Conservation (phyloP, 2,797 vertebrate species). For the Sebastes umbrosus region DNA sequence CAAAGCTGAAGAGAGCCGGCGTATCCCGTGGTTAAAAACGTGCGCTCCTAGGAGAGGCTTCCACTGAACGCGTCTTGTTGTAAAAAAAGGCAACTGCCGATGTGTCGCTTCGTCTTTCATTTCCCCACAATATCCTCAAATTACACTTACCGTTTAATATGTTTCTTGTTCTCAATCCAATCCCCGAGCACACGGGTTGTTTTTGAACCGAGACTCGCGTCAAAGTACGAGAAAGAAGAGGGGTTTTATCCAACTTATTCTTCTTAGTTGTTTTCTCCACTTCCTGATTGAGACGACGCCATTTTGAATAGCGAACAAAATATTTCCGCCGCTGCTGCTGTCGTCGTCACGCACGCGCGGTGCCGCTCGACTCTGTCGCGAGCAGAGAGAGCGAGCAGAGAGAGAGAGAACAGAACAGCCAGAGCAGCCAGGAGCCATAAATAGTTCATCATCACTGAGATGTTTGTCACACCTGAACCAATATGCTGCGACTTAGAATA, state of each 20-base stretch:
- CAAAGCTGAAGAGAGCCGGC: constrained; percentile 20
- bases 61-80: constrained; percentile 56
- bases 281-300: constrained; percentile 83
- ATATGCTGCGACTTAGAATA: neutral
- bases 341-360: constrained; percentile 65
- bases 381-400: neutral
- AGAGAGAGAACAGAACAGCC: no score
- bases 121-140: constrained; percentile 33
- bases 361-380: constrained; percentile 39
- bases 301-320: constrained; percentile 84
- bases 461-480: neutral
- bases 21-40: constrained; percentile 45
- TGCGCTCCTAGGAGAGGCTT: constrained; percentile 72
- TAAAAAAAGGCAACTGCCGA: constrained; percentile 56
- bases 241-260: constrained; percentile 79
- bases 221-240: constrained; percentile 41
- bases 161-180: constrained; percentile 53
- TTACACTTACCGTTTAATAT: constrained; percentile 59
- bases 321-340: constrained; percentile 75
- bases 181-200: constrained; percentile 2
- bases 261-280: constrained; percentile 75
- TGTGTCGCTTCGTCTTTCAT: constrained; percentile 64
- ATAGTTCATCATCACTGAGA: constrained; percentile 24
- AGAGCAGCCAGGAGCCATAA: constrained; percentile 21
- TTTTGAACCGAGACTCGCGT: constrained; percentile 37